A percentile compares a stretch with the other conserved stretches of the same genome.
These are phyloP conservation scores for Neomonachus schauinslandi DNA, from an alignment of 2,113 vertebrate species.

Conservation along the genomic window DNA sequence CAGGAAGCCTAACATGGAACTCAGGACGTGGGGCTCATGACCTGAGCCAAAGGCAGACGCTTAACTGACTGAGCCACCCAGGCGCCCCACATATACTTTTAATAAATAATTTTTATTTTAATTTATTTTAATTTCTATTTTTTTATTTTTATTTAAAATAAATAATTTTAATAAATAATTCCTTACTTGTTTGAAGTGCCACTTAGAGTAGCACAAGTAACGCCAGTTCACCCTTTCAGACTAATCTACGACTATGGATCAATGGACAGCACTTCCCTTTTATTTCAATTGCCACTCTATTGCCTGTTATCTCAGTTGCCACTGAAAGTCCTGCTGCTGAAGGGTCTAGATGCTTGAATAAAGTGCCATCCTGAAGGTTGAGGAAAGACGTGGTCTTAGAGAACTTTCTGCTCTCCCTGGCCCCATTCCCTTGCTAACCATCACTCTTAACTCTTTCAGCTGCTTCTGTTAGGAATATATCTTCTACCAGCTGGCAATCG, in stretches of 20 bases:
- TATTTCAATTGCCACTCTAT: background rate
- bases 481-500: background rate
- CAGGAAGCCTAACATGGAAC: background rate
- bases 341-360: background rate
- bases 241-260: background rate
- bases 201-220: background rate
- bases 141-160: too few species aligned
- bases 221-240: background rate
- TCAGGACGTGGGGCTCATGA: background rate
- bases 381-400: background rate
- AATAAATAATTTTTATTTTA: background rate
- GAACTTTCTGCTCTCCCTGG: background rate
- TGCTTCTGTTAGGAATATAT: background rate
- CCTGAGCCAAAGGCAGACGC: background rate
- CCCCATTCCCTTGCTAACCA: background rate
- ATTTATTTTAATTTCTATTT: too few species aligned
- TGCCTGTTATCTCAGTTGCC: background rate
- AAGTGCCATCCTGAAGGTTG: background rate
- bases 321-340: background rate
- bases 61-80: background rate
- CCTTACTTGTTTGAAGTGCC: background rate
- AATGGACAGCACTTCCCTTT: background rate
- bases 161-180: background rate
- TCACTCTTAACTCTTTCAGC: background rate
- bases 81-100: background rate